Conservation (phyloP, 1,140 invertebrate genomes). For the Hycleus phaleratus region DNA sequence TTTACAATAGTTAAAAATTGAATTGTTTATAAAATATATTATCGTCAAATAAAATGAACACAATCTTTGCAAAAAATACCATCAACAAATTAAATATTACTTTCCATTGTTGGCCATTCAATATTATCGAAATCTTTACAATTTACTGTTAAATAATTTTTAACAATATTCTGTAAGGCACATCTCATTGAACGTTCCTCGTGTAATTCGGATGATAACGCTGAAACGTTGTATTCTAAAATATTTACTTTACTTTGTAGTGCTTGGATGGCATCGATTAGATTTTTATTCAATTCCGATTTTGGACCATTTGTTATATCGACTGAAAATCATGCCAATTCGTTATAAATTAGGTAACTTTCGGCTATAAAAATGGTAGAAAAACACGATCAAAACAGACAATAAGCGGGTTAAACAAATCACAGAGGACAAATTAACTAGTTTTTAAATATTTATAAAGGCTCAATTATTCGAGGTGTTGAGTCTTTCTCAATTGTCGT, state of each 20-base stretch:
- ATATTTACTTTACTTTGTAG: constrained; percentile 35
- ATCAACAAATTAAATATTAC: constrained; percentile 23
- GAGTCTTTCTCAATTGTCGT: constrained; percentile 51
- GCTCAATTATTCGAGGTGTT: constrained; percentile 47
- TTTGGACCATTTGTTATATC: constrained; percentile 20
- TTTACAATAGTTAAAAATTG: constrained; percentile 8
- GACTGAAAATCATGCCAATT: constrained; percentile 20
- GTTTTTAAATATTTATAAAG: constrained; percentile 1
- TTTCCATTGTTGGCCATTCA: constrained; percentile 35
- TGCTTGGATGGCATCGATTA: constrained; percentile 22
- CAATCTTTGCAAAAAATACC: not conserved
- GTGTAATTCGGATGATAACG: constrained; percentile 30
- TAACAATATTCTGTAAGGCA: constrained; percentile 36
- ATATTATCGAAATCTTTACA: constrained; percentile 31
- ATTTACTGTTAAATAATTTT: constrained; percentile 27
- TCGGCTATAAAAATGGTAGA: not conserved
- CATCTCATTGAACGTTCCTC: constrained; percentile 35
- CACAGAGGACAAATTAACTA: not conserved
- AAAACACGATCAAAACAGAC: constrained; percentile 1
- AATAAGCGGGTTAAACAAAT: not conserved
- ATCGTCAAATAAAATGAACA: constrained; percentile 3
- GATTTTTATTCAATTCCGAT: constrained; percentile 21
- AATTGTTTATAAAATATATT: constrained; percentile 9
- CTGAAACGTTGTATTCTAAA: constrained; percentile 33
- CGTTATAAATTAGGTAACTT: not conserved